phyloP scores from a whole-genome alignment of 2,113 vertebrate genomes.

The Ginglymostoma cirratum region DNA sequence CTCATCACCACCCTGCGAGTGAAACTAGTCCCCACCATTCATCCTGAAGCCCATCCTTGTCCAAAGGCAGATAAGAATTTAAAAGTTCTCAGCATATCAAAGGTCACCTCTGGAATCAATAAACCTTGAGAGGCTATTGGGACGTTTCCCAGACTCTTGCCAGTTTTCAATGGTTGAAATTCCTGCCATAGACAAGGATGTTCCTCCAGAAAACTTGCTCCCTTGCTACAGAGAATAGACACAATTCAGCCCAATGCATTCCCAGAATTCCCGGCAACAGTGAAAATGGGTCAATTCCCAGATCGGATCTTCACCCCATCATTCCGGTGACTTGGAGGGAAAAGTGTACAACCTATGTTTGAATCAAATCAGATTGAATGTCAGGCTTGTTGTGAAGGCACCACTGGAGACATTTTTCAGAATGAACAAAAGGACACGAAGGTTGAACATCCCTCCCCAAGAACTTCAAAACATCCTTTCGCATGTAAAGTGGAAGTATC shows the following conservation, averaged over 20 bases:
- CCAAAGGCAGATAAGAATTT: neutral
- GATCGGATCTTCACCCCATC: neutral
- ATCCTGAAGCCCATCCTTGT: neutral
- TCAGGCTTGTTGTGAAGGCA: neutral
- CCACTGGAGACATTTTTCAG: neutral
- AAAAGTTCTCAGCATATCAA: neutral
- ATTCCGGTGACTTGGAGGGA: neutral
- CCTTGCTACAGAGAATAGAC: neutral
- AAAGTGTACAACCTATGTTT: neutral
- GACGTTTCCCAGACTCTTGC: neutral
- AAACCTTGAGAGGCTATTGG: neutral
- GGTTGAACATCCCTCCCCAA: neutral
- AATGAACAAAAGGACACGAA: neutral
- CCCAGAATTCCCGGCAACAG: neutral
- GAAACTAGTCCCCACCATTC: too few species aligned
- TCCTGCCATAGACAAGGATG: neutral
- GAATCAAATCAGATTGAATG: too few species aligned
- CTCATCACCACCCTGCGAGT: too few species aligned
- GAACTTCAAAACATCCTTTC: neutral
- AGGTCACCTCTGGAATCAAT: neutral
- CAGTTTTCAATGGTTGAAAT: neutral
- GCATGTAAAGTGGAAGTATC: neutral
- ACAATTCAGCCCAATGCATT: neutral
- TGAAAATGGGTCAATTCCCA: neutral
- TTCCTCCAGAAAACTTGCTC: neutral